These are phyloP conservation scores for Prunella strophiata DNA, from an alignment of 2,797 vertebrate species.

Conservation along the genomic window DNA sequence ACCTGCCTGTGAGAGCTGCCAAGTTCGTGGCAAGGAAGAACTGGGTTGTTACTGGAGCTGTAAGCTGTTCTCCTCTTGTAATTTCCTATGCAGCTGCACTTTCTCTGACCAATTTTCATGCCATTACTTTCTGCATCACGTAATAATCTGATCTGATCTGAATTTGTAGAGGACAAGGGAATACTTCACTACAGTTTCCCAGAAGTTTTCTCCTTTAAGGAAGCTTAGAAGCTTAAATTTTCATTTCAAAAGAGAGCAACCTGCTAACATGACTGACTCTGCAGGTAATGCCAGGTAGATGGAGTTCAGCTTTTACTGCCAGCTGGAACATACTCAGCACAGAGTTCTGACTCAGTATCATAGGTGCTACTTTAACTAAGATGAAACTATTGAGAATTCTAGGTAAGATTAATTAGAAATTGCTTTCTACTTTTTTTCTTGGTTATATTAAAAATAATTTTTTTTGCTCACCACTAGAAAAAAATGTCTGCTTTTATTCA, in stretches of 20 bases:
- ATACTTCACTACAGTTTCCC: neutral
- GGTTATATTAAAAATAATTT: neutral
- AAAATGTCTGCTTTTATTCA: neutral
- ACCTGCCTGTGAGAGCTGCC: conserved; percentile 94
- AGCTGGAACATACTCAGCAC: neutral
- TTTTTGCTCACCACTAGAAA: neutral
- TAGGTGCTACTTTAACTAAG: neutral
- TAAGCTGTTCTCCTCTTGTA: conserved; percentile 74
- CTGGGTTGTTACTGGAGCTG: conserved; percentile 98
- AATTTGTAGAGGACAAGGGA: neutral
- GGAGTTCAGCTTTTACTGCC: neutral
- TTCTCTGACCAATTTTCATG: neutral
- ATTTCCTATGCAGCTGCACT: neutral
- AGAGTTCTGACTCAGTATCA: neutral
- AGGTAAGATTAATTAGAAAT: neutral
- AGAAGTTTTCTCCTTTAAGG: neutral
- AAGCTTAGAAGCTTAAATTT: neutral
- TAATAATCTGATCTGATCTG: neutral
- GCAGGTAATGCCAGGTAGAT: neutral
- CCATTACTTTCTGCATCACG: neutral
- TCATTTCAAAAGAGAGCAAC: neutral
- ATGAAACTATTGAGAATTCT: neutral
- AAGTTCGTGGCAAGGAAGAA: conserved; percentile 98
- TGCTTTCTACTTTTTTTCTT: neutral
- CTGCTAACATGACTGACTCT: neutral